Conservation (phyloP, 2,888 invertebrate species). For the Oligia strigilis region DNA sequence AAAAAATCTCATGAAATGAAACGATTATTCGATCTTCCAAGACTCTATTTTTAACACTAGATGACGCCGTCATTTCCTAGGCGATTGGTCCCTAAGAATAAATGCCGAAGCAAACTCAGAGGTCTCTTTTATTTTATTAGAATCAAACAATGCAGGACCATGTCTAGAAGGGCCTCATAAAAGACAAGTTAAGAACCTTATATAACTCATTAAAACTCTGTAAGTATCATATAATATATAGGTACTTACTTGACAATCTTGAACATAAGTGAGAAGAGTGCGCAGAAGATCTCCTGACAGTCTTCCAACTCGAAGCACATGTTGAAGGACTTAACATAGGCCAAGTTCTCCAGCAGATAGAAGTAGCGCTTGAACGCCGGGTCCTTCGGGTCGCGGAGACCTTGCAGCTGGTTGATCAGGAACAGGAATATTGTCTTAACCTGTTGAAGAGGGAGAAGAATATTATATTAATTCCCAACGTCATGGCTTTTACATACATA, state of each 20-base stretch:
- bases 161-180: too few relatives aligned
- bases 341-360: constrained; percentile 98
- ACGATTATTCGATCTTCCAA: too few relatives aligned
- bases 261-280: constrained; percentile 97
- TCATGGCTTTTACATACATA: not conserved
- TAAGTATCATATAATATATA: too few relatives aligned
- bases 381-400: constrained; percentile 98
- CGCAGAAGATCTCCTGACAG: constrained; percentile 98
- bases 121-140: too few relatives aligned
- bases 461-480: not conserved
- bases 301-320: constrained; percentile 99
- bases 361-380: constrained; percentile 99
- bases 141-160: too few relatives aligned
- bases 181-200: too few relatives aligned
- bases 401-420: constrained; percentile 97
- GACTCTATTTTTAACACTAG: too few relatives aligned
- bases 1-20: too few relatives aligned
- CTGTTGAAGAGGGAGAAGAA: constrained; percentile 67
- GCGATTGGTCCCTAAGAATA: too few relatives aligned
- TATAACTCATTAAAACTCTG: too few relatives aligned
- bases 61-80: too few relatives aligned
- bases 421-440: constrained; percentile 97
- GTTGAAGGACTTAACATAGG: constrained; percentile 99
- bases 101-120: too few relatives aligned
- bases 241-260: constrained; percentile 97